Base-by-base conservation (phyloP, 2,797 vertebrate species). In the Galago senegalensis region DNA sequence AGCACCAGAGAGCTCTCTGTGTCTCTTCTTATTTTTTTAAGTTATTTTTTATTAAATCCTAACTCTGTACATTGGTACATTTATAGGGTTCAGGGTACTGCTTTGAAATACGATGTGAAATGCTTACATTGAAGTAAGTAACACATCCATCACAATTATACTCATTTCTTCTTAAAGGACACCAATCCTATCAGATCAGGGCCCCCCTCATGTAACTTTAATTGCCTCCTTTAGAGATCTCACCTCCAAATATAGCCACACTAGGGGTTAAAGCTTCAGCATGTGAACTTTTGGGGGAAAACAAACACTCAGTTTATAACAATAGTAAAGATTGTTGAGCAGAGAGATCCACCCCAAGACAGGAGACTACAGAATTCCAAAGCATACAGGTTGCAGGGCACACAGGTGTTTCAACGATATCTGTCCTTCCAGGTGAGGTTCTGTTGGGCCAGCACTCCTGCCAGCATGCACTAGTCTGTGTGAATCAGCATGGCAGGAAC, bases 401-500 rank as follows among this genome's bases (percentile, higher is more conserved):
- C 40, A n/a, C 9, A 8, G 49, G 12, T 16, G 1, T 70, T 49
- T 21, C 27, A 34, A 9, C 11, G 37, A 18, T 17, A 2, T 12
- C 5, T 0, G 1, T 63, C 63, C 34, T 77, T 14, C 5, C 0
- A 9, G 29, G 27, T 61, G 75, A 56, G 20, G 21, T 49, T 40
- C 53, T 21, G 13, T 34, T 34, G 40, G 12, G 7, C 7, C 31
- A 34, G 40, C 7, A 23, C 16, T 27, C 21, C 49, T 16, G 4
- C 21, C 91, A 18, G 11, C 5, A 0, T 34, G 2, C 2, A 7
- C 40, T 21, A 2, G 14, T n/a, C 23, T 11, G 0, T 21, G 27
- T 40, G 31, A 17, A 34, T n/a, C 34, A 1, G 12, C 0, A 13
- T 49, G 49, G 25, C 23, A 61, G 87, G 86, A 65, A 25, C 5